A percentile compares a stretch with the other conserved stretches of the same genome.
Evolutionary conservation across 2,113 vertebrate species (phyloP).

Genomic region (Ariopsis seemanni): DNA sequence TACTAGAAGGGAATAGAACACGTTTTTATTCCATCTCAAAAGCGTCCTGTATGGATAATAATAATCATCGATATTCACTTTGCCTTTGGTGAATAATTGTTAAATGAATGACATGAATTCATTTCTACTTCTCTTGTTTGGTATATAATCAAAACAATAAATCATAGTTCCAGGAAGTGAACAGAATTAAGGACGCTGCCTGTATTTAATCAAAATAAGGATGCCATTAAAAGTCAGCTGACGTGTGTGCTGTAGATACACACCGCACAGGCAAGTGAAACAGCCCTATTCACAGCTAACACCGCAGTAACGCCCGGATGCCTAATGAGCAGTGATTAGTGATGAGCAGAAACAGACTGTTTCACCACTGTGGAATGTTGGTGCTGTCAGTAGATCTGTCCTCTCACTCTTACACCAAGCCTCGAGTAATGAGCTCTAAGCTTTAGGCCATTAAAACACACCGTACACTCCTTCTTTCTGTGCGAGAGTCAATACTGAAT

Average conservation of each 20-base stretch:
- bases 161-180: not conserved
- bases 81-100: too few species aligned
- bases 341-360: slow-evolving; percentile 13
- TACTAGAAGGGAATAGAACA: too few species aligned
- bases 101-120: not conserved
- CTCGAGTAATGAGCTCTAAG: slow-evolving; percentile 1
- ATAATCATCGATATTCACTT: too few species aligned
- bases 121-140: not conserved
- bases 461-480: not conserved
- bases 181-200: not conserved
- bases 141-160: not conserved
- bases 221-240: not conserved
- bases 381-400: not conserved
- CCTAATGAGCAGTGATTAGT: slow-evolving; percentile 10
- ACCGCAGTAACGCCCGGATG: not conserved
- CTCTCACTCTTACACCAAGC: not conserved
- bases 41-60: too few species aligned
- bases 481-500: slow-evolving; percentile 31
- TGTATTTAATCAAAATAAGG: not conserved
- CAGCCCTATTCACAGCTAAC: not conserved
- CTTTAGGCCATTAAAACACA: slow-evolving; percentile 12
- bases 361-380: slow-evolving; percentile 22
- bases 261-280: not conserved
- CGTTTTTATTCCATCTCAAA: too few species aligned
- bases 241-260: not conserved